Base-by-base conservation (phyloP, 1,140 invertebrate species). In the Carcinoscorpius rotundicauda region DNA sequence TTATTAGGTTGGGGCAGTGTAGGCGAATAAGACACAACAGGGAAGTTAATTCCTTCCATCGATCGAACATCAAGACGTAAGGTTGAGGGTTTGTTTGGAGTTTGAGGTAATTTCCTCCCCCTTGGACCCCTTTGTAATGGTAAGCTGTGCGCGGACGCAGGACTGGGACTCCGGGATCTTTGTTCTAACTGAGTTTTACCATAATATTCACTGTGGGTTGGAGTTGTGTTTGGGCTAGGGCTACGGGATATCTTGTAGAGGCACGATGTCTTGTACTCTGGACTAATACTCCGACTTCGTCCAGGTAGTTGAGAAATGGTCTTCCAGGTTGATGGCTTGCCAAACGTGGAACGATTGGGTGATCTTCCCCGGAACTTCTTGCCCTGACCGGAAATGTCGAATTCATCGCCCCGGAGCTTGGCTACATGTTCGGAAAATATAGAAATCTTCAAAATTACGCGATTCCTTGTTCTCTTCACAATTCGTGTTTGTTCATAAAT, bases 11-110 rank as follows among this genome's bases (percentile, higher is more conserved):
- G 70, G 6, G 75, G 73, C 48, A 77, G 69, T 3, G 76, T 78
- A 6, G 76, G 76, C 9, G 76, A 78, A 29, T 76, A 75, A n/a
- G 76, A 71, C 9, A 78, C 71, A 50, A 71, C 66, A 29, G 76
- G 74, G 58, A 73, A 74, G 65, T 73, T 73, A 55, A 73, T 74
- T 48, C 61, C 61, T 55, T 68, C 69, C 48, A 64, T 51, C 8
- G 65, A 68, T 56, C 58, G 87, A 70, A 91, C 77, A 61, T 86
- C 89, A 75, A 76, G 66, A 64, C 75, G 75, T 52, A 80, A 71
- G 8, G 77, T 76, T 10, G 89, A 92, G 71, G 91, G 91, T 76
- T 95, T 93, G 75, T 86, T 91, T 55, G 93, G 91, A 63, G 91
- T 94, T 61, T 89, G 86, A 29, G 92, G 91, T 69, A 93, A 78